Base-by-base conservation (phyloP, 2,113 vertebrate species). In the Myanophis thanlyinensis region DNA sequence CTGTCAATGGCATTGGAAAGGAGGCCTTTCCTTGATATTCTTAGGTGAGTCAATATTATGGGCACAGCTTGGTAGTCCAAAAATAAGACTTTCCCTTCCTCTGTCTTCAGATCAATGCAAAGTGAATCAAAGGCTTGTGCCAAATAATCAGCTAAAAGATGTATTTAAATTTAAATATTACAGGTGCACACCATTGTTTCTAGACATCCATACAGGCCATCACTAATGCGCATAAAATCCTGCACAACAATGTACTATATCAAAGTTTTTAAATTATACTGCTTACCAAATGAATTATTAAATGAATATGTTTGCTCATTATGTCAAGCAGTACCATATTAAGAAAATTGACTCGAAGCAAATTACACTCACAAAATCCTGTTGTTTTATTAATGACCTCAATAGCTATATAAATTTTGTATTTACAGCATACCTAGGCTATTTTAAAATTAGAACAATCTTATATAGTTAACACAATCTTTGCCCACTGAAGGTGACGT, bases 21-120 rank as follows among this genome's bases (percentile, higher is more conserved):
- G 22, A 98, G 97, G 53, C 98, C 97, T 86, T 97, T 97, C 89
- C 96, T 97, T 46, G 98, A 97, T 56, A 97, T 86, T 95, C 95
- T 97, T 80, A 99, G 96, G 91, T 98, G 97, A 52, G 92, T 95
- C 73, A 99, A 85, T 89, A 99, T 27, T 4, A 97, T 96, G 35
- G 96, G 95, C 91, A 99, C 90, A 54, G 98, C 98, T 56, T 95
- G 97, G 88, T 98, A 98, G 90, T 98, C 97, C 96, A 99, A 95
- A 97, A 99, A 99, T 25, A 99, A 97, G 51, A 94, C 93, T 92
- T 97, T 98, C 48, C 98, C 98, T 94, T 99, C 98, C 93, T 98
- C 98, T 10, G 95, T 97, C 97, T 97, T 98, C 96, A 99, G 96
- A 87, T 98, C 98, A n/a, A 94, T 1, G 0, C 95, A 97, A 89